A percentile compares a stretch with the other conserved stretches of the same genome.
Conservation (phyloP, 2,797 vertebrate species). For the Chromobotia macracanthus region DNA sequence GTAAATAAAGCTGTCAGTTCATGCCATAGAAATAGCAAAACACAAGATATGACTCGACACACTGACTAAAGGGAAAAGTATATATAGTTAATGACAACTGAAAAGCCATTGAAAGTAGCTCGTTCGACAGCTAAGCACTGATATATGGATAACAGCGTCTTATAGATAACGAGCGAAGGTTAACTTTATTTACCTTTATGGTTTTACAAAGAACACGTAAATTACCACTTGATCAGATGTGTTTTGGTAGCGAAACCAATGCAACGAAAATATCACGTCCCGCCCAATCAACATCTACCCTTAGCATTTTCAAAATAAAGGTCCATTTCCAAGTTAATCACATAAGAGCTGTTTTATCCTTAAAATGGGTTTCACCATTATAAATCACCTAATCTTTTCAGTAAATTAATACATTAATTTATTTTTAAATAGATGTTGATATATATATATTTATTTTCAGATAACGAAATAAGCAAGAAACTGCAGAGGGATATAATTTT, state of each 20-base stretch:
- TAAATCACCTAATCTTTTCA: not conserved
- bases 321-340: not conserved
- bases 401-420: not conserved
- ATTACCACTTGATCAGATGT: not conserved
- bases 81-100: not conserved
- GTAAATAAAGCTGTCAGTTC: not conserved
- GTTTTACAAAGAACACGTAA: not conserved
- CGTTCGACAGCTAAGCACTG: not conserved
- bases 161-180: not conserved
- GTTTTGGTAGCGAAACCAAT: slow-evolving; percentile 26
- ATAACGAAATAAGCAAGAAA: too few species aligned
- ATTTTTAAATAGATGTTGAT: too few species aligned
- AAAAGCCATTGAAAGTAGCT: not conserved
- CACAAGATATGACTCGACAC: not conserved
- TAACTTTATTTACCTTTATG: not conserved
- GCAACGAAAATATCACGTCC: slow-evolving; percentile 17
- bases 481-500: too few species aligned
- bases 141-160: not conserved
- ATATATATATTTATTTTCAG: too few species aligned
- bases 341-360: not conserved
- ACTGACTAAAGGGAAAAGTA: not conserved
- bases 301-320: slow-evolving; percentile 26
- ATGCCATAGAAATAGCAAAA: not conserved
- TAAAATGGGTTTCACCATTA: not conserved
- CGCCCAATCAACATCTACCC: not conserved